Percentiles rank a stretch among this genome's conserved stretches.
Evolutionary conservation across 2,113 vertebrate genomes (phyloP).

Genomic region (Cervus canadensis): DNA sequence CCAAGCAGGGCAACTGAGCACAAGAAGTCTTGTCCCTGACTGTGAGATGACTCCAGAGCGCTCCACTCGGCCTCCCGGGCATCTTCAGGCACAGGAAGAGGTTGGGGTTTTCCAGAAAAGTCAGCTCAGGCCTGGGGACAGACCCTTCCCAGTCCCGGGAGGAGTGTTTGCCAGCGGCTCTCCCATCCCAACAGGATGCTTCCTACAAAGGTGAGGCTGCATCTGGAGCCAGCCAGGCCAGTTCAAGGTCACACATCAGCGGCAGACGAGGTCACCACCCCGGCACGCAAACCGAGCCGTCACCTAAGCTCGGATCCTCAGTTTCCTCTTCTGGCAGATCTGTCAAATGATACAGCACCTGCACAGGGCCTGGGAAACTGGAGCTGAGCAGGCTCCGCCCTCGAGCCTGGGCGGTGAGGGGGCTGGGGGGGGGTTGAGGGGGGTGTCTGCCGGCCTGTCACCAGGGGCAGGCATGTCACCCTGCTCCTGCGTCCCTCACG

Average conservation of each 20-base stretch:
- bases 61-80: background rate
- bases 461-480: background rate
- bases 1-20: background rate
- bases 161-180: background rate
- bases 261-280: conserved; percentile 5
- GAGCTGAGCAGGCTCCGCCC: background rate
- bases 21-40: background rate
- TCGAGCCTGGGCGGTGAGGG: background rate
- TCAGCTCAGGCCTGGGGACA: background rate
- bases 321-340: conserved; percentile 18
- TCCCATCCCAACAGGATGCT: background rate
- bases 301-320: conserved; percentile 38
- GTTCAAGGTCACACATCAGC: background rate
- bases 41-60: background rate
- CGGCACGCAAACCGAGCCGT: background rate
- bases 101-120: background rate
- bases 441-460: background rate
- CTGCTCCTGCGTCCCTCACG: background rate
- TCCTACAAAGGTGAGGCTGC: background rate
- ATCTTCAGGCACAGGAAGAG: background rate
- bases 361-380: background rate
- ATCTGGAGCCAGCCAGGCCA: background rate
- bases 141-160: background rate
- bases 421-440: background rate
- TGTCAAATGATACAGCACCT: conserved; percentile 20